phyloP scores from a whole-genome alignment of 2,888 invertebrate genomes.

The Dimorphilus gyrociliatus region DNA sequence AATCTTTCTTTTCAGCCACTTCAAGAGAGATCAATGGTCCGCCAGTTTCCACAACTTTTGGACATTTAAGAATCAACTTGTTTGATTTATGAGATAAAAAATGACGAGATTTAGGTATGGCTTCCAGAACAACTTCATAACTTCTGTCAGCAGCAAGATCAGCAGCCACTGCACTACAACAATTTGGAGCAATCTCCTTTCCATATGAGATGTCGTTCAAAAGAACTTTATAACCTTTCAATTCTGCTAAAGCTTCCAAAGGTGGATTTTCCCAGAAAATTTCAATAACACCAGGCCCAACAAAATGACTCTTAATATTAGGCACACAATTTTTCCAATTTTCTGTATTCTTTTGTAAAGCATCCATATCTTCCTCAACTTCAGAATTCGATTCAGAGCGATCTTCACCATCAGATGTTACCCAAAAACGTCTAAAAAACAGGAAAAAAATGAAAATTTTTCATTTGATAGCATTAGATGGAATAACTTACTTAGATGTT shows the following conservation, averaged over 20 bases:
- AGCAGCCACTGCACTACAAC: constrained; percentile 25
- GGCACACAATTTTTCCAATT: constrained; percentile 25
- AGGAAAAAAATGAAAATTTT: constrained; percentile 2
- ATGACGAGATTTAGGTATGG: constrained; percentile 20
- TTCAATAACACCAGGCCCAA: constrained; percentile 30
- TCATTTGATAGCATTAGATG: background rate
- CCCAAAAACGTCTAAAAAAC: constrained; percentile 24
- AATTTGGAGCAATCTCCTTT: constrained; percentile 23
- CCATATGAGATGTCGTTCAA: constrained; percentile 34
- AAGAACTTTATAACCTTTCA: constrained; percentile 31
- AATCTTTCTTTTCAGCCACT: constrained; percentile 19
- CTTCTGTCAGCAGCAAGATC: constrained; percentile 31
- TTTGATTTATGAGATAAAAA: constrained; percentile 29
- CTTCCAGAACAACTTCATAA: constrained; percentile 28
- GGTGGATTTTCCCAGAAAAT: constrained; percentile 30
- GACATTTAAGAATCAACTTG: constrained; percentile 27
- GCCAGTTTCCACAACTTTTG: constrained; percentile 20
- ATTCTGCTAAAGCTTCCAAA: constrained; percentile 10
- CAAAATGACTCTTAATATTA: constrained; percentile 23
- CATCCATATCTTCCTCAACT: background rate
- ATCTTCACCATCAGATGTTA: constrained; percentile 16
- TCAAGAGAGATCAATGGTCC: constrained; percentile 36
- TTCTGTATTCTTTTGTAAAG: constrained; percentile 5
- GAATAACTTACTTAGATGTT: constrained; percentile 26
- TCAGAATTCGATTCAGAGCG: constrained; percentile 9